Conservation (phyloP, 2,113 vertebrate genomes). For the Phyllostomus hastatus region DNA sequence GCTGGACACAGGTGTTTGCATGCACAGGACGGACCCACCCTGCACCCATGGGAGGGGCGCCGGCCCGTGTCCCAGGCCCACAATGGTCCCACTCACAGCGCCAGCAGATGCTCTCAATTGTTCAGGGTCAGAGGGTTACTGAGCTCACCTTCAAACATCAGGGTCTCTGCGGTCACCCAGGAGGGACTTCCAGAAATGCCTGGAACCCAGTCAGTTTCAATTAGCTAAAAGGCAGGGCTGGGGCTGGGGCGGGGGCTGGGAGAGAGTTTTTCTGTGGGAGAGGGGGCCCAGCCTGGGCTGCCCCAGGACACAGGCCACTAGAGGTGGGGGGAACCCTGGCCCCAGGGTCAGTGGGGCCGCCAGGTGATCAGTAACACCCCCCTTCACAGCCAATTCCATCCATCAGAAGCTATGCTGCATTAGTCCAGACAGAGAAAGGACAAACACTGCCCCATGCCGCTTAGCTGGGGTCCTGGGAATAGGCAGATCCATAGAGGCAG, state of each 20-base stretch:
- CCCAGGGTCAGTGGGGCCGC: too few relatives aligned
- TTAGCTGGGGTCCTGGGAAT: too few relatives aligned
- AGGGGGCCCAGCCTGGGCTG: too few relatives aligned
- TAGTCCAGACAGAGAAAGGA: too few relatives aligned
- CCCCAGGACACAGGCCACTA: too few relatives aligned
- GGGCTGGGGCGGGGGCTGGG: slow-evolving; percentile 60
- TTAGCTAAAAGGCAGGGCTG: slow-evolving; percentile 77
- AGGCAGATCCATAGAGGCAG: too few relatives aligned
- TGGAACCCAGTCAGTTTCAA: slow-evolving; percentile 77
- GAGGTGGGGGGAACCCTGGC: too few relatives aligned
- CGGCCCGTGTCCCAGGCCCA: slow-evolving; percentile 32
- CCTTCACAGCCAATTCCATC: too few relatives aligned
- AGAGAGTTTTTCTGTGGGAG: too few relatives aligned
- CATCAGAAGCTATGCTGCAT: too few relatives aligned
- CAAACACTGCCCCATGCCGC: too few relatives aligned
- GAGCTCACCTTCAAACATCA: slow-evolving; percentile 54
- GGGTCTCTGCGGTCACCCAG: slow-evolving; percentile 49
- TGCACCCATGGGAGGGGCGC: background rate
- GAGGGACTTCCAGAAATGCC: slow-evolving; percentile 73
- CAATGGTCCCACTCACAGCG: slow-evolving; percentile 55
- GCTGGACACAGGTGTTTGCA: background rate
- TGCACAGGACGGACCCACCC: background rate
- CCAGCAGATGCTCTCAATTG: slow-evolving; percentile 72
- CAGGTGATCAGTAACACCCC: too few relatives aligned
- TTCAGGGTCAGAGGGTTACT: slow-evolving; percentile 45